phyloP scores from a whole-genome alignment of 1,140 invertebrate species.

The Luehdorfia chinensis region DNA sequence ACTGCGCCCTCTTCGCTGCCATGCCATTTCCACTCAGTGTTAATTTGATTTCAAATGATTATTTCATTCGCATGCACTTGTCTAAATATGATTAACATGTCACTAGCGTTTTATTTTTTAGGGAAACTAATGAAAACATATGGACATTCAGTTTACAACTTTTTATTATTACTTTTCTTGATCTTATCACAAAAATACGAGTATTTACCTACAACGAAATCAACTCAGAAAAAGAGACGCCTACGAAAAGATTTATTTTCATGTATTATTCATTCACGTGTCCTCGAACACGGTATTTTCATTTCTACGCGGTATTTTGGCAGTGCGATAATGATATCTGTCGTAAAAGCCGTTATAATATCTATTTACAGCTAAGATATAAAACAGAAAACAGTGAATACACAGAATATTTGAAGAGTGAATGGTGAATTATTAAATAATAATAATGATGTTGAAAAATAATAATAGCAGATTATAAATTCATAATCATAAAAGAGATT shows the following conservation, averaged over 20 bases:
- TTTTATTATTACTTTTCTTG: conserved; percentile 32
- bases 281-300: conserved; percentile 68
- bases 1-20: conserved; percentile 50
- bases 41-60: conserved; percentile 62
- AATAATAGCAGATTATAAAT: too few species aligned
- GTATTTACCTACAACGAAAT: conserved; percentile 62
- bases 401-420: too few species aligned
- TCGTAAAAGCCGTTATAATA: conserved; percentile 45
- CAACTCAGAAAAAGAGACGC: conserved; percentile 52
- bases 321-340: conserved; percentile 68
- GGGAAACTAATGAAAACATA: neutral
- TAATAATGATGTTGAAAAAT: too few species aligned
- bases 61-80: conserved; percentile 25
- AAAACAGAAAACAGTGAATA: conserved; percentile 16
- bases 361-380: conserved; percentile 23
- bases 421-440: too few species aligned
- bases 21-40: conserved; percentile 51
- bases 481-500: too few species aligned
- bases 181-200: conserved; percentile 54
- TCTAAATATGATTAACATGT: conserved; percentile 17
- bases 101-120: too few species aligned
- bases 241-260: conserved; percentile 69
- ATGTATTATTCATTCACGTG: conserved; percentile 72
- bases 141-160: neutral
- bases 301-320: conserved; percentile 65